These are phyloP conservation scores for Phrynocephalus guinanensis DNA, from an alignment of 2,797 vertebrate genomes.

Conservation along the genomic window DNA sequence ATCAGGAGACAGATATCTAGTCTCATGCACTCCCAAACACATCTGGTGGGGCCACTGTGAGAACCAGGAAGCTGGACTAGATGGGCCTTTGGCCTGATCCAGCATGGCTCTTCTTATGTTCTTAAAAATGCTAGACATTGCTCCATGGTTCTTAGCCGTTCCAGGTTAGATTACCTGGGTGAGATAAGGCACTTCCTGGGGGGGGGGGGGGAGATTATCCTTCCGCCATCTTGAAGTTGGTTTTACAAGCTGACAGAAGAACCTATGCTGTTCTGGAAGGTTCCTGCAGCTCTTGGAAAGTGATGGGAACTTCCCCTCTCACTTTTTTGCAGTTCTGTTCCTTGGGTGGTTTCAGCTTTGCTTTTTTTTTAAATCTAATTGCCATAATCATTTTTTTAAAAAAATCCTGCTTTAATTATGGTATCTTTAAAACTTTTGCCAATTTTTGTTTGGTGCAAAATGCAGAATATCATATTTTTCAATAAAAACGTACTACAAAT, in stretches of 20 bases:
- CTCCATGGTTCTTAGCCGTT: background rate
- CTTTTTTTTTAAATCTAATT: background rate
- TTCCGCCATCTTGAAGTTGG: background rate
- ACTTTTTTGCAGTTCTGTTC: background rate
- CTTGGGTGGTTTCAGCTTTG: background rate
- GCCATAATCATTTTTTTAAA: no score
- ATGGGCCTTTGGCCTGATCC: no score
- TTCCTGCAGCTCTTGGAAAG: background rate
- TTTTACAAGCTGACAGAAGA: background rate
- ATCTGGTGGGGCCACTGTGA: no score
- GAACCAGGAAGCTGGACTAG: no score
- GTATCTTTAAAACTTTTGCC: background rate
- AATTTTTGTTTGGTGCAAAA: background rate
- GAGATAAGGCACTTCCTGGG: background rate
- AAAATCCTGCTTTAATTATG: background rate
- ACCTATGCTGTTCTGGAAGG: background rate
- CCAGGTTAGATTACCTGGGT: background rate
- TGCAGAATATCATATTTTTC: background rate
- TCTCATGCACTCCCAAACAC: no score
- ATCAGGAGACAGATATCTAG: no score
- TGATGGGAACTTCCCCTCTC: background rate
- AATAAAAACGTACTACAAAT: background rate
- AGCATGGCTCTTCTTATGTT: no score
- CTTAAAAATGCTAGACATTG: background rate
- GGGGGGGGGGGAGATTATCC: background rate